Conservation (phyloP, 37 sponge, comb jelly and placozoan species). For the Chondrilla cf. caribensis region DNA sequence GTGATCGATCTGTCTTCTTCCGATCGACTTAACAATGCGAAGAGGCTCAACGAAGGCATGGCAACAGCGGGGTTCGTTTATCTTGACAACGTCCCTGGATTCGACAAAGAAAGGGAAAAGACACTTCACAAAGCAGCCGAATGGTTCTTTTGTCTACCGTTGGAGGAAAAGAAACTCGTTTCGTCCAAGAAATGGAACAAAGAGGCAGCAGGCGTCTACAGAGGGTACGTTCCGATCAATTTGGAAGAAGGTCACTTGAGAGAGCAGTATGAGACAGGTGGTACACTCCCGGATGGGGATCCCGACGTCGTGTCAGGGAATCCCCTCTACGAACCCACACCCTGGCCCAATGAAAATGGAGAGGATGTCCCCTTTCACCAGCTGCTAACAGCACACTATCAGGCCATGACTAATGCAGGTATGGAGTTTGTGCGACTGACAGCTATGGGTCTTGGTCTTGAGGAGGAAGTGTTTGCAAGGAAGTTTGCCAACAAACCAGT, state of each 20-base stretch:
- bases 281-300: constrained; percentile 18
- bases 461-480: constrained; percentile 26
- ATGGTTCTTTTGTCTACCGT: constrained; percentile 40
- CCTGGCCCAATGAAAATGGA: background rate
- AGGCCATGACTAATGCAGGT: constrained; percentile 25
- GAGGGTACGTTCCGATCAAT: constrained; percentile 40
- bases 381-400: constrained; percentile 2
- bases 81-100: constrained; percentile 57
- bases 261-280: constrained; percentile 44
- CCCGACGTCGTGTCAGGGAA: constrained; percentile 20
- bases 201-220: constrained; percentile 12
- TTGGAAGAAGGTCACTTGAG: constrained; percentile 4
- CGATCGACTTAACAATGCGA: background rate
- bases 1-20: constrained; percentile 22
- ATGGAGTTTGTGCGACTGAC: constrained; percentile 26
- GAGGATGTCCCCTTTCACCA: background rate
- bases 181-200: constrained; percentile 33
- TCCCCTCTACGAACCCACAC: constrained; percentile 36
- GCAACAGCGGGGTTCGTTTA: constrained; percentile 48
- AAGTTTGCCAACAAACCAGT: constrained; percentile 21
- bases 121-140: constrained; percentile 9
- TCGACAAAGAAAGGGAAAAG: constrained; percentile 1
- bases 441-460: constrained; percentile 38
- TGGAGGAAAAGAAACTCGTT: constrained; percentile 32
- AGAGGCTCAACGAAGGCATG: constrained; percentile 20